Base-by-base conservation (phyloP, 2,113 vertebrate species). In the Stomatorhinus ivindoensis region DNA sequence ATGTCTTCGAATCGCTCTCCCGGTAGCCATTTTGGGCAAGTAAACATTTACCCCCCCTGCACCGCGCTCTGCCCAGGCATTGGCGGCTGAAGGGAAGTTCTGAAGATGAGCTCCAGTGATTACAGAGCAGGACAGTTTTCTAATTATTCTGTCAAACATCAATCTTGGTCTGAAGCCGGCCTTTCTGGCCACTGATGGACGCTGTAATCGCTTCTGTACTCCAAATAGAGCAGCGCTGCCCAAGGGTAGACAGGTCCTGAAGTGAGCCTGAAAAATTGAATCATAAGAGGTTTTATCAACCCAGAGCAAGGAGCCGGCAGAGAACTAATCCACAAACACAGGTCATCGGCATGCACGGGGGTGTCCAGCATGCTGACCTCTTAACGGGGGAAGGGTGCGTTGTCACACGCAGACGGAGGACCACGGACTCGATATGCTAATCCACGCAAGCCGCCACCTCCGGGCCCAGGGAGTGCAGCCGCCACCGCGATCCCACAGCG, bases 91-190 rank as follows among this genome's bases (percentile, higher is more conserved):
- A 84, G 44, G 24, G 82, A 51, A 69, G 27, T 46, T 95, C 95
- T 93, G 91, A 94, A 96, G 96, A 96, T 97, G 96, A 96, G 95
- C 95, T 95, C 90, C 92, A 96, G 95, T 95, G 96, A 97, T 97
- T 98, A 98, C 96, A 95, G 94, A 95, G 95, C 94, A 96, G 96
- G 97, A 98, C 97, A 98, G 96, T 97, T 98, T 98, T 98, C 97
- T 99, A 99, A 99, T 99, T 99, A 99, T 97, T 98, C 97, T 99
- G 98, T 98, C 98, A 98, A 98, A 96, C 96, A 98, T 99, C 98
- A 97, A 97, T 98, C 97, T 95, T 92, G 91, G 95, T 96, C 94
- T 96, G 97, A 96, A 96, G 96, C 95, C 90, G 95, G 95, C 96
- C 96, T 91, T 95, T 95, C 94, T 92, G 94, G 91, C 92, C 92